Conservation (phyloP, 2,113 vertebrate species). For the Pachyramphus minor region DNA sequence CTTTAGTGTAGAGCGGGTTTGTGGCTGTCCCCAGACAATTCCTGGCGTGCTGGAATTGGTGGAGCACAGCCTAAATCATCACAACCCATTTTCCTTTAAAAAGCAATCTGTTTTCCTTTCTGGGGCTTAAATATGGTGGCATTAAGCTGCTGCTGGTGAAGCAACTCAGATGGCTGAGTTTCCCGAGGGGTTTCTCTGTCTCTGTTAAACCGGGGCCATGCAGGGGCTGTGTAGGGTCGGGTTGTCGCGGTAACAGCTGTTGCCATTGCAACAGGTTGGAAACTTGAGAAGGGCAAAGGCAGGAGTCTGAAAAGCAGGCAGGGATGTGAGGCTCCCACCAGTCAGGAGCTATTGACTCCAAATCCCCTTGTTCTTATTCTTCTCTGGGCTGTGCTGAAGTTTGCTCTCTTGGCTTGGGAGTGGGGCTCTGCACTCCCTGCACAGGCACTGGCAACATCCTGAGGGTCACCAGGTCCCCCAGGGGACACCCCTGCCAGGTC, state of each 20-base stretch:
- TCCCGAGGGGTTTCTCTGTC: not conserved
- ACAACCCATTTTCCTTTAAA: constrained; percentile 7
- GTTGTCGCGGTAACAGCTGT: constrained; percentile 44
- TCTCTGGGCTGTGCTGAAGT: not conserved
- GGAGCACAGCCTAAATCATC: not conserved
- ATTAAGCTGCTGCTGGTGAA: not conserved
- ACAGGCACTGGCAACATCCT: not conserved
- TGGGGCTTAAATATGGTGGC: not conserved
- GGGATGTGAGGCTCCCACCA: not conserved
- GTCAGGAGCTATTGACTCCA: constrained; percentile 33
- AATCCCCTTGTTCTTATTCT: constrained; percentile 51
- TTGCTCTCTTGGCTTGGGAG: not conserved
- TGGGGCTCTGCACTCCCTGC: rapidly evolving
- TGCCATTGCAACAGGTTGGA: constrained; percentile 51
- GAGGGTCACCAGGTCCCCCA: not conserved
- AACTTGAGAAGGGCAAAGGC: constrained; percentile 30
- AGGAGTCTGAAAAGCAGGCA: not conserved
- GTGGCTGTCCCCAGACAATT: not conserved
- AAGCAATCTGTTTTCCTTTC: constrained; percentile 30
- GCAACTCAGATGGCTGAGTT: not conserved
- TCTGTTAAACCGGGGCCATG: not conserved
- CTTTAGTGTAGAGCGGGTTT: not conserved
- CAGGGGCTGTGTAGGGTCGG: not conserved
- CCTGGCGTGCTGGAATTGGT: not conserved
- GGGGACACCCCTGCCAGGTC: not conserved